Evolutionary conservation across 2,113 vertebrate species (phyloP).

Genomic region (Emberiza fucata): DNA sequence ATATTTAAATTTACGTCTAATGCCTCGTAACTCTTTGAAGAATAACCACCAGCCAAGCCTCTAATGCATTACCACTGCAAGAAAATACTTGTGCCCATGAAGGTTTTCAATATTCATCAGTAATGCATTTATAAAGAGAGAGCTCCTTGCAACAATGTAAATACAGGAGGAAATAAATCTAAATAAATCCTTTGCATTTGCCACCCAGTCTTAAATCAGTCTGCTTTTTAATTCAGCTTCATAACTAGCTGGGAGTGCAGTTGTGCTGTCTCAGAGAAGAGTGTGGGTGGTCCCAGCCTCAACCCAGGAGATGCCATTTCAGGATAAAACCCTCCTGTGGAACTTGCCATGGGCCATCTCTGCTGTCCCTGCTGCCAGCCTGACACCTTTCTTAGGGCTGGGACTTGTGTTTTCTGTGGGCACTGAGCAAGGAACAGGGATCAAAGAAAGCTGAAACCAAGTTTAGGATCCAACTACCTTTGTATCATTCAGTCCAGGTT

Average conservation of each 20-base stretch:
- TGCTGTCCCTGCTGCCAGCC: neutral
- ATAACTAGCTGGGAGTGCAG: neutral
- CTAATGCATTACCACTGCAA: constrained; percentile 17
- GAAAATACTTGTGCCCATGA: constrained; percentile 44
- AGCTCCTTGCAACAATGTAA: constrained; percentile 26
- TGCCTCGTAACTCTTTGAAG: constrained; percentile 5
- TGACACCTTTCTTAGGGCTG: neutral
- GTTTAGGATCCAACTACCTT: neutral
- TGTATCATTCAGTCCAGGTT: neutral
- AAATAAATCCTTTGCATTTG: neutral
- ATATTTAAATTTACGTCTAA: constrained; percentile 11
- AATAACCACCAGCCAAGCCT: neutral
- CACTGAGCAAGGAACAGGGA: neutral
- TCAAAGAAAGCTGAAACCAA: neutral
- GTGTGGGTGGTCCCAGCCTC: neutral
- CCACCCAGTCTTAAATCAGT: neutral
- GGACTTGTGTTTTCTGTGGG: neutral
- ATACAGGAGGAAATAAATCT: constrained; percentile 23
- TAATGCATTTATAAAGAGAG: neutral
- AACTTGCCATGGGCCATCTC: neutral
- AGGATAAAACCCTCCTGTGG: neutral
- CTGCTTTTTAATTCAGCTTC: neutral
- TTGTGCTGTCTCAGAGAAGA: neutral
- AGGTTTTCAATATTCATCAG: constrained; percentile 49
- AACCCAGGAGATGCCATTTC: neutral